phyloP scores from a whole-genome alignment of 2,113 vertebrate genomes.

The Podarcis cretensis region DNA sequence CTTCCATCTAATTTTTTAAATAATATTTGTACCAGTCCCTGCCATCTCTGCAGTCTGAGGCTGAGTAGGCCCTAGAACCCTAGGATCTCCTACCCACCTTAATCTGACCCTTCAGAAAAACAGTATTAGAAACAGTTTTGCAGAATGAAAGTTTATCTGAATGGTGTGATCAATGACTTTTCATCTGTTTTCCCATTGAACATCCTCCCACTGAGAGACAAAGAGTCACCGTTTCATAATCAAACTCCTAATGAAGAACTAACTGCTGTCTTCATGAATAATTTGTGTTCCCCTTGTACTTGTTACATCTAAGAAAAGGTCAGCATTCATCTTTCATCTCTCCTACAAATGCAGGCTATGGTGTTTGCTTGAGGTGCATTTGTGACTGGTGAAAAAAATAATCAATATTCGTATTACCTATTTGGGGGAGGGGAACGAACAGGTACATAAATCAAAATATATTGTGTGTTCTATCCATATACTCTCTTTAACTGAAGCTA shows the following conservation, averaged over 20 bases:
- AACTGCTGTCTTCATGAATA: slow-evolving; percentile 31
- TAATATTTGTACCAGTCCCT: too few relatives aligned
- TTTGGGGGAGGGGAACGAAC: not conserved
- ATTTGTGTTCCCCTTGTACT: slow-evolving; percentile 19
- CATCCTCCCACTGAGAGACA: not conserved
- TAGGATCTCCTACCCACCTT: not conserved
- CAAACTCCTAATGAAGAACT: slow-evolving; percentile 21
- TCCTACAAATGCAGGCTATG: slow-evolving; percentile 15
- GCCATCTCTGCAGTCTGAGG: not conserved
- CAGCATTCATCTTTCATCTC: slow-evolving; percentile 57
- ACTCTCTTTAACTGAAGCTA: not conserved
- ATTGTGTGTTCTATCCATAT: not conserved
- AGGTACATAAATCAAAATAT: not conserved
- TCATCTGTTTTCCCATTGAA: not conserved
- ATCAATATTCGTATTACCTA: not conserved
- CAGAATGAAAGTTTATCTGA: not conserved
- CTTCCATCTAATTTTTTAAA: too few relatives aligned
- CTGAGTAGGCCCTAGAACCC: too few relatives aligned
- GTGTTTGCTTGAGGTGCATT: slow-evolving; percentile 40
- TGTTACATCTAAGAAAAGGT: slow-evolving; percentile 58
- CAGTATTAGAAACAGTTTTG: not conserved
- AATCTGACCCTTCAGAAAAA: not conserved
- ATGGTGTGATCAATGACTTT: not conserved
- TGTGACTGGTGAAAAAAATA: not conserved
- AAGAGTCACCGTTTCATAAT: slow-evolving; percentile 19